Evolutionary conservation across 2,797 vertebrate genomes (phyloP).

Genomic region (Paguma larvata): DNA sequence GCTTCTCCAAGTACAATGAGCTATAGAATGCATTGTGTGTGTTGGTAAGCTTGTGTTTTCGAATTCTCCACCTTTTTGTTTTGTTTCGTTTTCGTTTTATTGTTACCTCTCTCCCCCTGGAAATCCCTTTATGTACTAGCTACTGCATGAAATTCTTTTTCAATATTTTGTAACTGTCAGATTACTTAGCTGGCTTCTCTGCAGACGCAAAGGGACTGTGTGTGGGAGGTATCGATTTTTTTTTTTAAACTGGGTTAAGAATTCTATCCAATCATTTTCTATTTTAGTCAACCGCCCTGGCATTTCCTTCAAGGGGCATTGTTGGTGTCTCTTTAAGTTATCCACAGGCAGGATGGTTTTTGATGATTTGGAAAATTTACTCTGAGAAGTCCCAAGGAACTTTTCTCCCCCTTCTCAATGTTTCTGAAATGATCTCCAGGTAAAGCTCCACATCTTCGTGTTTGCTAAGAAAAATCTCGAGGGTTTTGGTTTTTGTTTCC

Average conservation of each 20-base stretch:
- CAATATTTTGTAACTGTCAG: slow-evolving; percentile 86
- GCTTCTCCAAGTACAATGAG: slow-evolving; percentile 85
- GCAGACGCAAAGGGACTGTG: slow-evolving; percentile 77
- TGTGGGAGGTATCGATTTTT: slow-evolving; percentile 74
- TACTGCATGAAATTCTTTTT: slow-evolving; percentile 89
- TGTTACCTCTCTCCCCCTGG: slow-evolving; percentile 80
- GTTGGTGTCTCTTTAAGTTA: slow-evolving; percentile 77
- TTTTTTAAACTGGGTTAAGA: slow-evolving; percentile 63
- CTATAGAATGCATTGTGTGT: slow-evolving; percentile 90
- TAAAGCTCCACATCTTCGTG: slow-evolving; percentile 18
- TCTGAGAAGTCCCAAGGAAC: slow-evolving; percentile 65
- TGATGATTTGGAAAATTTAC: slow-evolving; percentile 72
- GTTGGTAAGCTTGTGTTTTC: slow-evolving; percentile 90
- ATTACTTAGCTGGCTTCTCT: slow-evolving; percentile 83
- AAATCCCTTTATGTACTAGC: slow-evolving; percentile 83
- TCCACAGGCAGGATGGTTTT: slow-evolving; percentile 75
- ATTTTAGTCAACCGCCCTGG: slow-evolving; percentile 71
- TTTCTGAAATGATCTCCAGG: slow-evolving; percentile 78
- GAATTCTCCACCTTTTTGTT: slow-evolving; percentile 84
- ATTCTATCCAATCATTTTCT: slow-evolving; percentile 76
- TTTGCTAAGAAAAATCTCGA: slow-evolving; percentile 64
- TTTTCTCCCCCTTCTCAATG: slow-evolving; percentile 66
- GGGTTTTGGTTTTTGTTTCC: slow-evolving; percentile 61
- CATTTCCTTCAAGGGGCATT: slow-evolving; percentile 79
- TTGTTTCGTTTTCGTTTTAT: slow-evolving; percentile 77